A percentile compares a stretch with the other conserved stretches of the same genome.
Evolutionary conservation across 1,140 invertebrate species (phyloP).

Genomic region (Bilobella aurantiaca): DNA sequence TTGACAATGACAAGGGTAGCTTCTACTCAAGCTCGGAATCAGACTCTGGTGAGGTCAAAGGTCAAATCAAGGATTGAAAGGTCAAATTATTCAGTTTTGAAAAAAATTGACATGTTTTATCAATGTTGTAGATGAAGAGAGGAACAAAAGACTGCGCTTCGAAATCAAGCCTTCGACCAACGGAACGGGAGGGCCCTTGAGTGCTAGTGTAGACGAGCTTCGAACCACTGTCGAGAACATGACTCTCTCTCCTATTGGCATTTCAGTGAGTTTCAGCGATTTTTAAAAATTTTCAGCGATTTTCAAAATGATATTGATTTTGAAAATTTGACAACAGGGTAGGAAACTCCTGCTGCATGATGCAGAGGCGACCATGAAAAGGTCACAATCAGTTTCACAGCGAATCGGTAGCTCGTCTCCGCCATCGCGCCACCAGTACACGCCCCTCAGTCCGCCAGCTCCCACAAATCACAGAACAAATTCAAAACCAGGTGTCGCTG

Average conservation of each 20-base stretch:
- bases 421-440: conserved; percentile 71
- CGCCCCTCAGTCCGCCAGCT: conserved; percentile 55
- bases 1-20: conserved; percentile 59
- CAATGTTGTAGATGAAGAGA: conserved; percentile 55
- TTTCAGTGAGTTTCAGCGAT: conserved; percentile 41
- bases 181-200: conserved; percentile 71
- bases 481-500: conserved; percentile 31
- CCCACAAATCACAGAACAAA: conserved; percentile 45
- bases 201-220: conserved; percentile 86
- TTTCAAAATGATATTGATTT: conserved; percentile 9
- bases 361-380: conserved; percentile 58
- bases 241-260: conserved; percentile 67
- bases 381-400: conserved; percentile 66
- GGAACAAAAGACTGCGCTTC: conserved; percentile 77
- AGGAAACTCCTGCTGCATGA: conserved; percentile 40
- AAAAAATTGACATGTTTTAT: background rate
- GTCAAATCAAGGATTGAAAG: background rate
- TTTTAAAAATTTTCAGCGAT: conserved; percentile 2
- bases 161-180: conserved; percentile 90
- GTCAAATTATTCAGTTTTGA: background rate
- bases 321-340: conserved; percentile 38
- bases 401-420: conserved; percentile 71
- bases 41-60: conserved; percentile 57
- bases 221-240: conserved; percentile 83
- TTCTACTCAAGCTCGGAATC: conserved; percentile 87